A percentile compares a stretch with the other conserved stretches of the same genome.
Conservation (phyloP, 1,140 invertebrate genomes). For the Ruditapes philippinarum region DNA sequence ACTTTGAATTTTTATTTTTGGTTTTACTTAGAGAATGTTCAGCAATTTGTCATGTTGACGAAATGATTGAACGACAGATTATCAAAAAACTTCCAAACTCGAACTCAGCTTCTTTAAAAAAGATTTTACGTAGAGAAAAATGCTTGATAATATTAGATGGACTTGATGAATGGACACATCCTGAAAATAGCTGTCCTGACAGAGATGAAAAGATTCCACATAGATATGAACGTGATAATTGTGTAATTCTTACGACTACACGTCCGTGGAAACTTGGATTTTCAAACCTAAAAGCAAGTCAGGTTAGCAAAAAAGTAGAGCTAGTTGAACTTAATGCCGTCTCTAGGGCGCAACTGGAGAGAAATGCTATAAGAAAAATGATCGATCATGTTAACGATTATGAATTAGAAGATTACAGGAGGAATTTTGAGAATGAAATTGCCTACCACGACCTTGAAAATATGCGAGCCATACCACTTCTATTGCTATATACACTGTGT, state of each 20-base stretch:
- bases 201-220: neutral
- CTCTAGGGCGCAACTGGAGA: neutral
- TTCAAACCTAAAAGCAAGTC: neutral
- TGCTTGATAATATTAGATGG: neutral
- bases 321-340: neutral
- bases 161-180: conserved; percentile 14
- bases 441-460: neutral
- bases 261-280: neutral
- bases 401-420: neutral
- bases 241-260: neutral
- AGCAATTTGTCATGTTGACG: neutral
- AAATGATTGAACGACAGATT: neutral
- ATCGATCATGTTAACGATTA: neutral
- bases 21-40: neutral
- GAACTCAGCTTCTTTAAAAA: neutral
- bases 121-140: neutral
- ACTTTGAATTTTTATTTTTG: neutral
- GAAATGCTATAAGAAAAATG: neutral
- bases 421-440: neutral
- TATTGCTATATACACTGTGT: neutral
- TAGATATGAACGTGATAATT: neutral
- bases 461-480: neutral
- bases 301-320: neutral
- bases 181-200: neutral
- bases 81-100: neutral